Evolutionary conservation across 92 coral and sea anemone species (phyloP).

Genomic region (Actinernus sp.): DNA sequence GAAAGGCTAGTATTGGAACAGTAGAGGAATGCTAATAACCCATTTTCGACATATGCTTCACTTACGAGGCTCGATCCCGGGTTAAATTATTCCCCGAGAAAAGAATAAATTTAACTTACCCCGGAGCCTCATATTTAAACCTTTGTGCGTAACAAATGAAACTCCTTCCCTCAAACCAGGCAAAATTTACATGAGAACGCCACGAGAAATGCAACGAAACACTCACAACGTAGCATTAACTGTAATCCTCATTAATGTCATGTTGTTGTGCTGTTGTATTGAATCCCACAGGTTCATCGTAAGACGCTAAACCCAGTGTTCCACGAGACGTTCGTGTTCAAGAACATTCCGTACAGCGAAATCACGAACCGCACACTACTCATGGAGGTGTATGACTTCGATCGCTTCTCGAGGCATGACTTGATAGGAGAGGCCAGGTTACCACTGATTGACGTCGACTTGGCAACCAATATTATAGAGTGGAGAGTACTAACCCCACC

Average conservation of each 20-base stretch:
- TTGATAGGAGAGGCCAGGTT: conserved; percentile 94
- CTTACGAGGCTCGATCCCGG: too few relatives aligned
- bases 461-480: conserved; percentile 84
- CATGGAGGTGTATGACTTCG: conserved; percentile 94
- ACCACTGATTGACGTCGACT: conserved; percentile 92
- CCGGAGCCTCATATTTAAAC: too few relatives aligned
- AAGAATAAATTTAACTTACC: too few relatives aligned
- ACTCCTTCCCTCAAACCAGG: too few relatives aligned
- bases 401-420: conserved; percentile 97
- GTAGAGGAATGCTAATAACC: too few relatives aligned
- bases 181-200: neutral
- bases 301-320: conserved; percentile 92
- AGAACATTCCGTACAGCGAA: conserved; percentile 94
- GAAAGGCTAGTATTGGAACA: too few relatives aligned
- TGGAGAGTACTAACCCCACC: conserved; percentile 98
- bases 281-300: conserved; percentile 75
- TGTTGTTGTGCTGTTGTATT: neutral
- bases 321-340: conserved; percentile 92
- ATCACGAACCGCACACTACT: conserved; percentile 90
- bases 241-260: neutral
- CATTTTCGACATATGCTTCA: too few relatives aligned
- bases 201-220: neutral
- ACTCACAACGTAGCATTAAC: neutral
- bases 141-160: too few relatives aligned
- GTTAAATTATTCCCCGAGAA: too few relatives aligned